Conservation (phyloP, 2,113 vertebrate species). For the Pao palembangensis region DNA sequence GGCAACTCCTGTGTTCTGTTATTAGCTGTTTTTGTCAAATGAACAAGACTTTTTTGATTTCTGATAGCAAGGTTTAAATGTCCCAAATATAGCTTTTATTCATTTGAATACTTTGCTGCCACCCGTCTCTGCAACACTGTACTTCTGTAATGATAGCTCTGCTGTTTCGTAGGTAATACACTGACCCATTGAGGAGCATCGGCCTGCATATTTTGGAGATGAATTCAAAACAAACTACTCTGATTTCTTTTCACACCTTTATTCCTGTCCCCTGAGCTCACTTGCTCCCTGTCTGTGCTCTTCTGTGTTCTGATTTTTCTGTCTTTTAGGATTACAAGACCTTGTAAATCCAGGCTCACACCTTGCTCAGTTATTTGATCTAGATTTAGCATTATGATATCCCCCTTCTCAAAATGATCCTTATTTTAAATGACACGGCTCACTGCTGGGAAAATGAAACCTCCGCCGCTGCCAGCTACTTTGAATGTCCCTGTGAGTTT, state of each 20-base stretch:
- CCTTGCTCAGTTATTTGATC: constrained; percentile 65
- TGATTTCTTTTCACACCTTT: constrained; percentile 13
- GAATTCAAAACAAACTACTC: constrained; percentile 29
- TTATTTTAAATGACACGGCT: constrained; percentile 71
- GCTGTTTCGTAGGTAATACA: not conserved
- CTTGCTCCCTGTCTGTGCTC: not conserved
- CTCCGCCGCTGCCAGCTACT: constrained; percentile 66
- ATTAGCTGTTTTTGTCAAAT: not conserved
- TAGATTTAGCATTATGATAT: constrained; percentile 70
- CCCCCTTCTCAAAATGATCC: constrained; percentile 62
- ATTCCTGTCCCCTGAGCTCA: constrained; percentile 6
- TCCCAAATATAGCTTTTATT: not conserved
- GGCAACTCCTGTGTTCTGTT: not conserved
- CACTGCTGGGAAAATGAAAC: constrained; percentile 72
- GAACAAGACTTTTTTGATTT: not conserved
- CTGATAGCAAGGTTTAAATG: too few relatives aligned
- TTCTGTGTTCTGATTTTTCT: constrained; percentile 12
- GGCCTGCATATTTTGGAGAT: constrained; percentile 11
- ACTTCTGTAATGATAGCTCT: not conserved
- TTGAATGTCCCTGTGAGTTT: constrained; percentile 68
- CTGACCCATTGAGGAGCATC: constrained; percentile 3
- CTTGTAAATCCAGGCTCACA: constrained; percentile 52
- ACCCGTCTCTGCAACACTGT: not conserved
- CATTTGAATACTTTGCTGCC: not conserved
- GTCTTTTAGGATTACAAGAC: constrained; percentile 52